Evolutionary conservation across 2,113 vertebrate genomes (phyloP).

Genomic region (Corythornis madagascariensis): DNA sequence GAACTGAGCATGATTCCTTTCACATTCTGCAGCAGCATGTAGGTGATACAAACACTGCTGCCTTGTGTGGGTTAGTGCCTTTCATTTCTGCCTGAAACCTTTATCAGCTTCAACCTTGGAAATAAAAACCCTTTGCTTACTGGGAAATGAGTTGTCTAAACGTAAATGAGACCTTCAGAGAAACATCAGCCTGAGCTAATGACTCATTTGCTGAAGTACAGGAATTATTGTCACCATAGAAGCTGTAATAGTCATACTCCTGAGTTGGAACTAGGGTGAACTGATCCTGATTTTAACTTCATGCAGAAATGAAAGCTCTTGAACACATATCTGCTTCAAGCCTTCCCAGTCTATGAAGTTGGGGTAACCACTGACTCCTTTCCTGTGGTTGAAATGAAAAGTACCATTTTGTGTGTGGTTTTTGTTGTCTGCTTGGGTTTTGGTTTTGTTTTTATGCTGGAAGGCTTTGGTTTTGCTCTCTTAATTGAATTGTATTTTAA

Average conservation of each 20-base stretch:
- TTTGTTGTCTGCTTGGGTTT: not conserved
- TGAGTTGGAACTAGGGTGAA: not conserved
- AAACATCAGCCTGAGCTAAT: not conserved
- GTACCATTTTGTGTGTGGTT: not conserved
- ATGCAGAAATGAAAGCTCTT: not conserved
- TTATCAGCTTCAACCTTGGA: not conserved
- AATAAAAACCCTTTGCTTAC: not conserved
- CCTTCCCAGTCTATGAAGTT: not conserved
- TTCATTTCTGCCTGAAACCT: not conserved
- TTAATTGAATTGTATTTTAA: not conserved
- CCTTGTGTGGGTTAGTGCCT: not conserved
- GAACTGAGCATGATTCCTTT: not conserved
- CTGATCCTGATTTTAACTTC: not conserved
- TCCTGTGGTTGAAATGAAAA: not conserved
- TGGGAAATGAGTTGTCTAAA: not conserved
- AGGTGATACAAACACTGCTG: not conserved
- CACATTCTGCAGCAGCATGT: not conserved
- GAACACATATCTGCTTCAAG: not conserved
- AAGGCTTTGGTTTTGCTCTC: not conserved
- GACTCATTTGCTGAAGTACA: not conserved
- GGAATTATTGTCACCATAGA: not conserved
- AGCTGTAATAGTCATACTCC: not conserved
- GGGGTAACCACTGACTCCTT: not conserved
- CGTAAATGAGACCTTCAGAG: not conserved
- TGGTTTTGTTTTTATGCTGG: no score